Evolutionary conservation across 2,888 invertebrate genomes (phyloP).

Genomic region (Ochropleura leucogaster): DNA sequence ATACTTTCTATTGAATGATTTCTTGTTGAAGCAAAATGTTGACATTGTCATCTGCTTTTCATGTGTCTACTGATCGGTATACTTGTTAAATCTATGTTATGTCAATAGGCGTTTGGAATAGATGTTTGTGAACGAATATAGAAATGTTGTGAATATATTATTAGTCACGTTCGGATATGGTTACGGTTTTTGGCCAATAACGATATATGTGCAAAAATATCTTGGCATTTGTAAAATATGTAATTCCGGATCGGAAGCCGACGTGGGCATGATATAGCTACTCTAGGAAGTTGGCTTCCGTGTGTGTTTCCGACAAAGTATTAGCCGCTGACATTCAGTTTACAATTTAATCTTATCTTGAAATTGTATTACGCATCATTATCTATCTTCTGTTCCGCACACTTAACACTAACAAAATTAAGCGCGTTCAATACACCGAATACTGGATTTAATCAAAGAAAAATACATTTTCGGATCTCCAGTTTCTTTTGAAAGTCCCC

Average conservation of each 20-base stretch:
- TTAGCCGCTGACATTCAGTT: background rate
- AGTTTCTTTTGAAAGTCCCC: conserved; percentile 54
- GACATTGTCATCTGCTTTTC: background rate
- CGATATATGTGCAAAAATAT: background rate
- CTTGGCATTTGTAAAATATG: background rate
- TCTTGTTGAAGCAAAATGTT: background rate
- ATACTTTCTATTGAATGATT: background rate
- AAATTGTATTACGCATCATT: conserved; percentile 30
- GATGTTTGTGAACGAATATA: background rate
- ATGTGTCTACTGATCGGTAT: no score
- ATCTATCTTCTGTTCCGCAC: conserved; percentile 24
- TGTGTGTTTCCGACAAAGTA: background rate
- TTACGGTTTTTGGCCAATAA: background rate
- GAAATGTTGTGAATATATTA: background rate
- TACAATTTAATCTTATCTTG: conserved; percentile 23
- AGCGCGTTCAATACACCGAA: conserved; percentile 40
- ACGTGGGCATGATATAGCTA: background rate
- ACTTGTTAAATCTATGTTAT: background rate
- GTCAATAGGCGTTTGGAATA: background rate
- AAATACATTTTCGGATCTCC: conserved; percentile 60
- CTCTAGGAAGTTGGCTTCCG: background rate
- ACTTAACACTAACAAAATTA: conserved; percentile 49
- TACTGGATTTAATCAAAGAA: conserved; percentile 71
- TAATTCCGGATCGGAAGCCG: background rate
- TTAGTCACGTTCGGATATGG: background rate